Evolutionary conservation across 2,888 invertebrate species (phyloP), one percentile per base, ranked within the genome.

Genomic region (Trichogramma evanescens): DNA sequence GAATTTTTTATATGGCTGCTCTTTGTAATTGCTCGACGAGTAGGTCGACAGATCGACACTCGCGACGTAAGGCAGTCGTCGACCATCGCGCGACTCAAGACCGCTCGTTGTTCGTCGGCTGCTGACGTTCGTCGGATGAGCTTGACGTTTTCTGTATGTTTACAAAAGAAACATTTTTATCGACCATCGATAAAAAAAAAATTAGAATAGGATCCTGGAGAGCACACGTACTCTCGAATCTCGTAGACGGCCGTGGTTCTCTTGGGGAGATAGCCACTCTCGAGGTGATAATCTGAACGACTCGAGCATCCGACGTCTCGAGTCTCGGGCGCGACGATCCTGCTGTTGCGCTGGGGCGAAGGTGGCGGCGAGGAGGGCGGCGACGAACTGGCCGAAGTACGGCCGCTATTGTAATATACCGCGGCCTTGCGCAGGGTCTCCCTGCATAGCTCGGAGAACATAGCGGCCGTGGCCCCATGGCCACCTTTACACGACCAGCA

Each of bases 361-460:
- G 75, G 71, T 63, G 77, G 76, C 65, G 77, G 77, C 69, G 77
- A 76, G 64, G 74, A 72, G 68, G 77, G 75, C 66, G 76, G 76
- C 68, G 76, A 72, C 67, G 76, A 72, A 69, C 75, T 76, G 69
- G 69, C 74, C 68, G 74, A 60, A 7, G 63, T 69, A 66, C 75
- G 75, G 70, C 74, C 76, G 71, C 76, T 74, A 72, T 73, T 76
- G 77, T 76, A 76, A 72, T 73, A 77, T 67, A 76, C 80, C 67
- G 80, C 79, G 70, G 80, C 80, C 72, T 80, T 79, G 70, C 81
- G 80, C 72, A 81, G 77, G 66, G 81, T 81, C 78, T 81, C 81
- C 73, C 81, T 78, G 74, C 81, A 81, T 74, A 81, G 77, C 77
- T 81, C 81, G 72, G 81, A 81, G 79, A 81, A 82, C 81, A 81